phyloP scores from a whole-genome alignment of 2,888 invertebrate species.

The Ophion ellenae region DNA sequence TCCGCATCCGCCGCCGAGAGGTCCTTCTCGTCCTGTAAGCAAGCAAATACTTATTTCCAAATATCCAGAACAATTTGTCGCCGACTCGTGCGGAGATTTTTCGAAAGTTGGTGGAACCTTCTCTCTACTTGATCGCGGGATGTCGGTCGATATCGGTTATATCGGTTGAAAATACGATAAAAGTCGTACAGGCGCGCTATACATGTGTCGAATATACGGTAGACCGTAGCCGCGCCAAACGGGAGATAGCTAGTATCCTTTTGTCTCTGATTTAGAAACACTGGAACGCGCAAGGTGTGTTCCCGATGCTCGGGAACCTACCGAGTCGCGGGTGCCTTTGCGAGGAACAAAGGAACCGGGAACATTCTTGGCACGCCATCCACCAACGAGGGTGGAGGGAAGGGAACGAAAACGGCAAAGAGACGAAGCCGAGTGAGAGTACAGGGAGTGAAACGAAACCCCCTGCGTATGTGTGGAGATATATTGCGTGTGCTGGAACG shows the following conservation, averaged over 20 bases:
- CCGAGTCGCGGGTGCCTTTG: slow-evolving; percentile 69
- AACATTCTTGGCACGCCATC: slow-evolving; percentile 72
- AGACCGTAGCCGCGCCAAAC: slow-evolving; percentile 46
- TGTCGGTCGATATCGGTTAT: slow-evolving; percentile 14
- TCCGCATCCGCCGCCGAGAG: slow-evolving; percentile 98
- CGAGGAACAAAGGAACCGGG: slow-evolving; percentile 70
- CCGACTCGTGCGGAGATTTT: not conserved
- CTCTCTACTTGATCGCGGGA: slow-evolving; percentile 33
- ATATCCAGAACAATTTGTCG: not conserved
- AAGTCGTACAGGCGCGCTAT: slow-evolving; percentile 37
- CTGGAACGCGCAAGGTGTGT: slow-evolving; percentile 72
- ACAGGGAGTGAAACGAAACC: slow-evolving; percentile 28
- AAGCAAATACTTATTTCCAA: not conserved
- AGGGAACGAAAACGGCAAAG: slow-evolving; percentile 60
- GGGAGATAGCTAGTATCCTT: slow-evolving; percentile 66
- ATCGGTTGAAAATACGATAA: slow-evolving; percentile 62
- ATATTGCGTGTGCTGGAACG: slow-evolving; percentile 2
- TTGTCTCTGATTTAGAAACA: slow-evolving; percentile 72
- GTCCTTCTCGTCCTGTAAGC: slow-evolving; percentile 91
- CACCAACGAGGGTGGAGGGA: slow-evolving; percentile 54
- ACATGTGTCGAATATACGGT: slow-evolving; percentile 18
- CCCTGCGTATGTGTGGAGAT: slow-evolving; percentile 6
- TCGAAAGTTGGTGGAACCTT: not conserved
- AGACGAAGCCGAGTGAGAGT: slow-evolving; percentile 45
- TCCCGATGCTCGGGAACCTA: slow-evolving; percentile 68